phyloP scores from a whole-genome alignment of 2,113 vertebrate species.

The Haplotaxodon microlepis region DNA sequence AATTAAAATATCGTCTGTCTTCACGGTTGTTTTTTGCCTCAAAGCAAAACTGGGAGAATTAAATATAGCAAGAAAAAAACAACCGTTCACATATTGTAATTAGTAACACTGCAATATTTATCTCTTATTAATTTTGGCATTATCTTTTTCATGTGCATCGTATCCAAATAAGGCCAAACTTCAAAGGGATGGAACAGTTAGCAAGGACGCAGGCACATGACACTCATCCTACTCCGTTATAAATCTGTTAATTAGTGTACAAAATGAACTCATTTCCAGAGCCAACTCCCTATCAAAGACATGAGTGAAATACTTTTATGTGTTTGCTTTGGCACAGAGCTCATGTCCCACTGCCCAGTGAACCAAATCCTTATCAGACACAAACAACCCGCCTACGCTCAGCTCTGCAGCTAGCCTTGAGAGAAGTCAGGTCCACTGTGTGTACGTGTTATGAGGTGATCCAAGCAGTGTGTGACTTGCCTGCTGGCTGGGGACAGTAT shows the following conservation, averaged over 20 bases:
- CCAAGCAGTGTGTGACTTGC: conserved; percentile 32
- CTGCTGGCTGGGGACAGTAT: conserved; percentile 4
- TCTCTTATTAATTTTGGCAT: conserved; percentile 28
- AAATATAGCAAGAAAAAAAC: conserved; percentile 15
- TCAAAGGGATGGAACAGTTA: conserved; percentile 28
- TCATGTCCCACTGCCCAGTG: conserved; percentile 35
- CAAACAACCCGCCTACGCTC: conserved; percentile 58
- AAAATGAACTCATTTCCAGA: conserved; percentile 29
- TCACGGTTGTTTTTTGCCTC: conserved; percentile 1
- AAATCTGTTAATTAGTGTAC: conserved; percentile 53
- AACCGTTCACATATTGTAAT: conserved; percentile 21
- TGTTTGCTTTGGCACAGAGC: conserved; percentile 53
- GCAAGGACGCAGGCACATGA: conserved; percentile 3
- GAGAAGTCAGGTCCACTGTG: conserved; percentile 40
- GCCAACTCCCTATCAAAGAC: conserved; percentile 46
- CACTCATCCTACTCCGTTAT: conserved; percentile 11
- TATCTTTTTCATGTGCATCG: conserved; percentile 7
- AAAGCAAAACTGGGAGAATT: conserved; percentile 25
- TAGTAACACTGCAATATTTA: conserved; percentile 37
- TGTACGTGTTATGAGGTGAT: conserved; percentile 47
- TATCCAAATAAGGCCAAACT: conserved; percentile 18
- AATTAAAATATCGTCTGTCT: conserved; percentile 46
- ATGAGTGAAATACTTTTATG: conserved; percentile 50
- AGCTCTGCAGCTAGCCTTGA: conserved; percentile 39
- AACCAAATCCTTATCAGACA: conserved; percentile 58